Evolutionary conservation across 1,140 invertebrate species (phyloP).

Genomic region (Drosophila malerkotliana): DNA sequence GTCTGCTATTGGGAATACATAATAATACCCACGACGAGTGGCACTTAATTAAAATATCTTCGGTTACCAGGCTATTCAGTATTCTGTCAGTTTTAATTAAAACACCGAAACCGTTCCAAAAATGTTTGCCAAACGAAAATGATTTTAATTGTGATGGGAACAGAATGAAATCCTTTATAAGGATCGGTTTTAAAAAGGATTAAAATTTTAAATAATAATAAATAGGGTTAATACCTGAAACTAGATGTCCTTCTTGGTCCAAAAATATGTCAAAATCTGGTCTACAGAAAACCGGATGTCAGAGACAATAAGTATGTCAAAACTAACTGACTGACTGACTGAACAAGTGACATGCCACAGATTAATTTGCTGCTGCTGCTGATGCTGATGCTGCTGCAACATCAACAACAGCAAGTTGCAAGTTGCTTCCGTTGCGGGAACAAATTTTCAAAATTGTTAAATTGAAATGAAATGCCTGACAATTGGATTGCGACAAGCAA

Average conservation of each 20-base stretch:
- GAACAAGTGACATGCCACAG: slow-evolving; percentile 41
- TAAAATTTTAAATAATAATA: too few relatives aligned
- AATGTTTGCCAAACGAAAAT: background rate
- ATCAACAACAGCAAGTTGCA: slow-evolving; percentile 24
- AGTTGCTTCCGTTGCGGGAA: slow-evolving; percentile 39
- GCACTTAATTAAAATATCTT: slow-evolving; percentile 24
- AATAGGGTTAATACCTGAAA: too few relatives aligned
- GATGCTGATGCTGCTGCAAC: background rate
- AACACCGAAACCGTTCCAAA: background rate
- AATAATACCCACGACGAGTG: slow-evolving; percentile 9
- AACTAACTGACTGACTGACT: slow-evolving; percentile 14
- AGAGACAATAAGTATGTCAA: slow-evolving; percentile 45
- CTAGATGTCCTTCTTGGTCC: too few relatives aligned
- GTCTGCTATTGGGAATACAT: background rate
- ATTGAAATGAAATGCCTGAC: slow-evolving; percentile 79
- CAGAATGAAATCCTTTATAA: background rate
- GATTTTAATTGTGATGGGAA: slow-evolving; percentile 9
- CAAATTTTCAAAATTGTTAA: slow-evolving; percentile 73
- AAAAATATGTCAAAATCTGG: too few relatives aligned
- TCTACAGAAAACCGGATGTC: slow-evolving; percentile 17
- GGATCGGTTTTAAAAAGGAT: too few relatives aligned
- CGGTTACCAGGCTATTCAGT: background rate
- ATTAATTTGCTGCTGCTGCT: slow-evolving; percentile 49
- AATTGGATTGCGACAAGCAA: slow-evolving; percentile 73
- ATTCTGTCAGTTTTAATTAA: background rate